Percentiles rank a stretch among this genome's conserved stretches.
Conservation (phyloP, 2,113 vertebrate species). For the Oreochromis tanganicae region DNA sequence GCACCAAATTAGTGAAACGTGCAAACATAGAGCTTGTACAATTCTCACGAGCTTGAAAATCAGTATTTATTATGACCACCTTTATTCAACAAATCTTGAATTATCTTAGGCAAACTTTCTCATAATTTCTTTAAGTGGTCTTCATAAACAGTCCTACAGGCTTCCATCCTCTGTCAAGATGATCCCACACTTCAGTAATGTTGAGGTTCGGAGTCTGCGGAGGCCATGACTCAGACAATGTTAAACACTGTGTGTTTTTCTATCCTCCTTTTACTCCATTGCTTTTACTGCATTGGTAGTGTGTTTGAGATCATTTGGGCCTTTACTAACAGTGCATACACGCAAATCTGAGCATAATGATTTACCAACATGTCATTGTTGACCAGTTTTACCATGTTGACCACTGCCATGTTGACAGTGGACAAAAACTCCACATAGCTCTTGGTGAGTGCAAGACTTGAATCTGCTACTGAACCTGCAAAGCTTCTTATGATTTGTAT, state of each 20-base stretch:
- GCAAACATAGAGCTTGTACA: not conserved
- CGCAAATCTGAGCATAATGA: not conserved
- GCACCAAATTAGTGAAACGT: not conserved
- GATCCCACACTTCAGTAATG: not conserved
- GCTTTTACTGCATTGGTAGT: not conserved
- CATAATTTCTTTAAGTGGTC: not conserved
- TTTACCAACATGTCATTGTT: not conserved
- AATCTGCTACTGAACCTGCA: not conserved
- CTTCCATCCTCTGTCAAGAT: not conserved
- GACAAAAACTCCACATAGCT: not conserved
- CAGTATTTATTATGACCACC: not conserved
- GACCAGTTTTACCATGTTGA: not conserved
- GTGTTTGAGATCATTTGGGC: not conserved
- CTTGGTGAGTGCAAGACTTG: not conserved
- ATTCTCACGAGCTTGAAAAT: not conserved
- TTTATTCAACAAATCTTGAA: not conserved
- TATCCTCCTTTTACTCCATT: not conserved
- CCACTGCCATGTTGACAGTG: not conserved
- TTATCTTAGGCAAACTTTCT: not conserved
- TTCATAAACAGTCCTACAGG: not conserved
- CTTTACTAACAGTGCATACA: not conserved
- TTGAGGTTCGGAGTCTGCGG: not conserved
- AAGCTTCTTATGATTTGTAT: not conserved
- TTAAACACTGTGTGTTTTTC: not conserved
- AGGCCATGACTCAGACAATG: not conserved